Conservation (phyloP, 2,888 invertebrate species). For the Galerucella calmariensis region DNA sequence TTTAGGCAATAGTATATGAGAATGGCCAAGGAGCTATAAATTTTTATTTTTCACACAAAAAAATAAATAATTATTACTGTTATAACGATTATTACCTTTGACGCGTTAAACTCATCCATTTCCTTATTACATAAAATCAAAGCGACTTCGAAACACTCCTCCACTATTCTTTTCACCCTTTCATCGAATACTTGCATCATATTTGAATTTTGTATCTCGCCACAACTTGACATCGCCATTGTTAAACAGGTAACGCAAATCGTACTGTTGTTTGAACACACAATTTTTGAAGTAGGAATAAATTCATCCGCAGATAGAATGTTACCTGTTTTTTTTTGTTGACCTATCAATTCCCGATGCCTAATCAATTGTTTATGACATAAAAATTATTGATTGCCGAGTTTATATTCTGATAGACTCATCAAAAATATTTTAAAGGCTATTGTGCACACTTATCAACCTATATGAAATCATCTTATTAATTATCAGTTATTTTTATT, state of each 20-base stretch:
- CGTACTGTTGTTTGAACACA: not conserved
- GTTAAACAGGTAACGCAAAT: not conserved
- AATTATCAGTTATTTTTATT: not conserved
- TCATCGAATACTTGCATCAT: conserved; percentile 25
- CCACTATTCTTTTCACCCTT: conserved; percentile 43
- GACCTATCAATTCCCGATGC: conserved; percentile 2
- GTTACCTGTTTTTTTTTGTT: conserved; percentile 16
- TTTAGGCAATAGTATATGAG: no score
- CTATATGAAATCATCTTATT: not conserved
- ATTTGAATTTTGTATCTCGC: conserved; percentile 20
- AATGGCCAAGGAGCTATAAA: no score
- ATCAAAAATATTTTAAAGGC: not conserved
- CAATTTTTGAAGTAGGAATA: not conserved
- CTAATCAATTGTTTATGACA: conserved; percentile 25
- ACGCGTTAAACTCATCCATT: conserved; percentile 45
- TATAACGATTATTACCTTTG: conserved; percentile 44
- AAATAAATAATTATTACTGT: not conserved
- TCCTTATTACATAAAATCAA: conserved; percentile 49
- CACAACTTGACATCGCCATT: conserved; percentile 15
- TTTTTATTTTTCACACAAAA: not conserved
- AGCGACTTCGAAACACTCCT: conserved; percentile 50
- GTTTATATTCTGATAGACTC: conserved; percentile 6
- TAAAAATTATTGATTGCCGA: conserved; percentile 18
- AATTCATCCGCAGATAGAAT: not conserved
- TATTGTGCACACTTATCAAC: not conserved